Evolutionary conservation across 2,888 invertebrate species (phyloP).

Genomic region (Hemicrepidius hirtus): DNA sequence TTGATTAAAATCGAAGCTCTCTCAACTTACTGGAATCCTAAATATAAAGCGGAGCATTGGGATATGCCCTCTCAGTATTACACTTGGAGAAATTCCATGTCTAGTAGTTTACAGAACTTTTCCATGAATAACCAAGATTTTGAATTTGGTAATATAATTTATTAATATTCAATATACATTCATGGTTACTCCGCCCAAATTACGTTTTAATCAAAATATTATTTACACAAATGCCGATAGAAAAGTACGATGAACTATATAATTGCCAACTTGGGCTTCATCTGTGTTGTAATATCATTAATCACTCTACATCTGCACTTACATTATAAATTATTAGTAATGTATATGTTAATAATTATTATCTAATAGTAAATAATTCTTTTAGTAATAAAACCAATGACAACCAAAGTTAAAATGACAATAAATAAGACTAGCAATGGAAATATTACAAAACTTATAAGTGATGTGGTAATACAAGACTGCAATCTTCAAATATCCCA

Average conservation of each 20-base stretch:
- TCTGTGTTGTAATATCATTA: too few relatives aligned
- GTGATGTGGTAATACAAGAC: conserved; percentile 83
- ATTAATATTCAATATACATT: not conserved
- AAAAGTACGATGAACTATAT: too few relatives aligned
- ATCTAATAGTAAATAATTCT: conserved; percentile 47
- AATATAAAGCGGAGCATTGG: conserved; percentile 73
- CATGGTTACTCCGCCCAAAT: too few relatives aligned
- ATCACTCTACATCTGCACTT: too few relatives aligned
- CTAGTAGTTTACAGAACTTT: conserved; percentile 84
- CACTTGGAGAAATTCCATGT: conserved; percentile 85
- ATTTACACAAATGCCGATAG: too few relatives aligned
- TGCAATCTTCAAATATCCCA: conserved; percentile 84
- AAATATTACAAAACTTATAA: conserved; percentile 78
- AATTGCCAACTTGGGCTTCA: too few relatives aligned
- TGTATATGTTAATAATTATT: too few relatives aligned
- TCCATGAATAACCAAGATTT: conserved; percentile 86
- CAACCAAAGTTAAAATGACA: conserved; percentile 85
- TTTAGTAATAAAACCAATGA: conserved; percentile 85
- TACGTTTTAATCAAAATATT: too few relatives aligned
- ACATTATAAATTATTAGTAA: too few relatives aligned
- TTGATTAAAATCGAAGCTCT: conserved; percentile 85
- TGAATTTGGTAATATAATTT: conserved; percentile 81
- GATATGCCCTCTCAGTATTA: conserved; percentile 77
- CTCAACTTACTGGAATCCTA: conserved; percentile 85
- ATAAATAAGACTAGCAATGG: conserved; percentile 75